Evolutionary conservation across 2,888 invertebrate genomes (phyloP).

Genomic region (Phrixothrix hirtus): DNA sequence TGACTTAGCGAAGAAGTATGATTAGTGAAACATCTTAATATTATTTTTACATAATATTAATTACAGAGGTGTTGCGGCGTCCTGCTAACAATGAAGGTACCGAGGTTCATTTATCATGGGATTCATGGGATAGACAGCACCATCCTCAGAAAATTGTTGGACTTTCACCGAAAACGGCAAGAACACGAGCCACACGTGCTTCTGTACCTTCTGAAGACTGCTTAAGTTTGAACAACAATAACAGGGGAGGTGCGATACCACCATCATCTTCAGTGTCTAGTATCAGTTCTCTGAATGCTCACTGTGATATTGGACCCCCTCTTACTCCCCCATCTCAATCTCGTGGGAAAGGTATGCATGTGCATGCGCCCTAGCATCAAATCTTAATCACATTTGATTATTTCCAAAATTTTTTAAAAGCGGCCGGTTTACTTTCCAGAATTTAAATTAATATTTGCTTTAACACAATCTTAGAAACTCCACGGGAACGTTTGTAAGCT

Average conservation of each 20-base stretch:
- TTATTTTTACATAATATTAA: no score
- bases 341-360: conserved; percentile 53
- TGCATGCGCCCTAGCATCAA: conserved; percentile 27
- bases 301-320: conserved; percentile 47
- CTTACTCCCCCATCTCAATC: conserved; percentile 51
- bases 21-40: no score
- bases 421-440: background rate
- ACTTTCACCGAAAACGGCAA: conserved; percentile 58
- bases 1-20: no score
- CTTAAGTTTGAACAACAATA: conserved; percentile 56
- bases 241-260: conserved; percentile 56
- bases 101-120: conserved; percentile 84
- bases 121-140: conserved; percentile 81
- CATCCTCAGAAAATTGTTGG: conserved; percentile 50
- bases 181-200: conserved; percentile 58
- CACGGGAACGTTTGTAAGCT: conserved; percentile 15
- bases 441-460: background rate
- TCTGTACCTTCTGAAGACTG: conserved; percentile 66
- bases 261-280: conserved; percentile 60
- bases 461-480: no score
- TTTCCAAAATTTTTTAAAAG: background rate
- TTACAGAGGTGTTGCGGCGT: conserved; percentile 63
- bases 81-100: conserved; percentile 59
- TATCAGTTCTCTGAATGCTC: conserved; percentile 57
- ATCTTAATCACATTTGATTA: background rate